A percentile compares a stretch with the other conserved stretches of the same genome.
Conservation (phyloP, 2,113 vertebrate species). For the Ochotona princeps region DNA sequence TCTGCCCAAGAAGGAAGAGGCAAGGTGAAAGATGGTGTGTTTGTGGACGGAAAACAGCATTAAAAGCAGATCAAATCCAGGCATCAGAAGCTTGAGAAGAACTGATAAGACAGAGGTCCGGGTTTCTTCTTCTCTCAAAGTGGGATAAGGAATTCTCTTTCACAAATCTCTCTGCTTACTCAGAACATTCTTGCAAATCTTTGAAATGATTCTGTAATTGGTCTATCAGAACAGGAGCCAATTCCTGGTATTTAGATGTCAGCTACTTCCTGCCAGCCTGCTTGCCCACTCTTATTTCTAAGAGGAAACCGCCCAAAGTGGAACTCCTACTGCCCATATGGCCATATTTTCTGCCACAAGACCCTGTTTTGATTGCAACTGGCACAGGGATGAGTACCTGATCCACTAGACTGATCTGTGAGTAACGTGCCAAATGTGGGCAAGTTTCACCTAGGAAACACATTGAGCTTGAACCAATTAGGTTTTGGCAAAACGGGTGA, state of each 20-base stretch:
- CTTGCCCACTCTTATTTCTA: not conserved
- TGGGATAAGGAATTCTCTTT: not conserved
- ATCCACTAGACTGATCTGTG: too few relatives aligned
- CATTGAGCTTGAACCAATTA: not conserved
- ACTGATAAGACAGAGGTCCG: not conserved
- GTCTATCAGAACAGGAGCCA: not conserved
- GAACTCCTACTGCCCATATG: not conserved
- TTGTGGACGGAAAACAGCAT: not conserved
- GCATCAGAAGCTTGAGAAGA: not conserved
- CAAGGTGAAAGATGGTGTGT: not conserved
- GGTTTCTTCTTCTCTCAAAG: not conserved
- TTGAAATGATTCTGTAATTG: not conserved
- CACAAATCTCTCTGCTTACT: not conserved
- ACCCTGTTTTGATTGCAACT: not conserved
- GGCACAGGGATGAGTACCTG: not conserved
- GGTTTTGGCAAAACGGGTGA: not conserved
- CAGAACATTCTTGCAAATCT: not conserved
- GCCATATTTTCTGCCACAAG: not conserved
- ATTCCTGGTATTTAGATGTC: not conserved
- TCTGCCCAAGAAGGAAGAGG: not conserved
- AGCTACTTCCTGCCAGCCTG: too few relatives aligned
- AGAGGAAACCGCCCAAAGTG: not conserved
- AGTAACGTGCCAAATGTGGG: not conserved
- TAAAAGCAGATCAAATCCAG: not conserved
- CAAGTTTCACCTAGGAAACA: not conserved